Conservation (phyloP, 2,797 vertebrate species). For the Microctenopoma steveboyesi region DNA sequence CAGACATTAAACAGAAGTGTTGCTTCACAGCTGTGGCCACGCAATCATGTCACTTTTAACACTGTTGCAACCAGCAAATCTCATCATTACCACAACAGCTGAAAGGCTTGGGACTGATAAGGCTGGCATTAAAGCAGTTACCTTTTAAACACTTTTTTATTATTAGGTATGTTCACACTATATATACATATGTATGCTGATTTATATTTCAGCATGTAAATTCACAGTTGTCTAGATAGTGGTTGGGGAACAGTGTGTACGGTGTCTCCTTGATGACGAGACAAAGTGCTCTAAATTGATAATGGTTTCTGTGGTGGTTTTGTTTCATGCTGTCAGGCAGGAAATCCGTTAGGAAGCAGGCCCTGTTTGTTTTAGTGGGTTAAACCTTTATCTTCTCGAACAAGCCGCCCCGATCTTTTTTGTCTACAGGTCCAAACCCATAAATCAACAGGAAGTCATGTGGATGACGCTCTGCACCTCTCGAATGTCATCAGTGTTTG, state of each 20-base stretch:
- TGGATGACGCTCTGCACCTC: slow-evolving; percentile 43
- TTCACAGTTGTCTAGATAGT: not conserved
- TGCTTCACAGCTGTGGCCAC: not conserved
- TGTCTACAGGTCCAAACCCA: slow-evolving; percentile 48
- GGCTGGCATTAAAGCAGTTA: not conserved
- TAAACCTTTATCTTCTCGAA: slow-evolving; percentile 49
- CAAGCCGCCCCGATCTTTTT: slow-evolving; percentile 45
- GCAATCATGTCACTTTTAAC: not conserved
- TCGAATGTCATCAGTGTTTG: slow-evolving; percentile 54
- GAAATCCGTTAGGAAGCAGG: slow-evolving; percentile 53
- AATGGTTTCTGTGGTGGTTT: slow-evolving; percentile 11
- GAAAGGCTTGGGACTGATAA: not conserved
- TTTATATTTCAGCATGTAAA: too few relatives aligned
- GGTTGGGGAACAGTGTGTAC: not conserved
- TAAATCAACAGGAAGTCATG: slow-evolving; percentile 58
- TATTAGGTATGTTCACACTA: not conserved
- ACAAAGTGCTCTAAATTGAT: slow-evolving; percentile 19
- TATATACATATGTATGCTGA: too few relatives aligned
- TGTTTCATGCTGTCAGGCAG: slow-evolving; percentile 46
- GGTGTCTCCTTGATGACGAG: slow-evolving; percentile 6
- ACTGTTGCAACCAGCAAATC: not conserved
- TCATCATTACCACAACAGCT: not conserved
- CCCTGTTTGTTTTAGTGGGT: slow-evolving; percentile 43
- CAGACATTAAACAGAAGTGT: not conserved
- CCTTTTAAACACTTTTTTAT: not conserved